Percentiles rank a stretch among this genome's conserved stretches.
phyloP scores from a whole-genome alignment of 1,140 invertebrate genomes.

The Lutraria rhynchaena region DNA sequence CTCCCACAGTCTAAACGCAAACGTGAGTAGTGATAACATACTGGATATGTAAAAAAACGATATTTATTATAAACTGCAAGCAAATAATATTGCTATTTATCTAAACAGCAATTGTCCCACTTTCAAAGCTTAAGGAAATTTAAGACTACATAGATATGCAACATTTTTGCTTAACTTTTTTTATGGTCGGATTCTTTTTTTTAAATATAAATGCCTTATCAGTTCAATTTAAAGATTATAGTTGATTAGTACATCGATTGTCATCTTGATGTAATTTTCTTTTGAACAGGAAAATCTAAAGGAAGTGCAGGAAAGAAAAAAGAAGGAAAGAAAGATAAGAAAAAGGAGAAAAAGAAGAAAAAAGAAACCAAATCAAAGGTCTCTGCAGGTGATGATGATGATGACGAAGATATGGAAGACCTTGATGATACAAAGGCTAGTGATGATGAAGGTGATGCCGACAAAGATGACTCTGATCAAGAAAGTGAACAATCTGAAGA shows the following conservation, averaged over 20 bases:
- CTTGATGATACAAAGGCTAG: constrained; percentile 77
- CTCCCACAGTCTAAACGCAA: constrained; percentile 67
- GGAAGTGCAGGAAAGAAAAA: constrained; percentile 13
- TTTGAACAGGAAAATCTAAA: constrained; percentile 29
- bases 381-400: constrained; percentile 64
- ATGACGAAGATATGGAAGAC: constrained; percentile 62
- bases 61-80: background rate
- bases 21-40: constrained; percentile 62
- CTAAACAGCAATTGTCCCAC: background rate
- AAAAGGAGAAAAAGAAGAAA: constrained; percentile 61
- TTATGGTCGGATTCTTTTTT: background rate
- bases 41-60: background rate
- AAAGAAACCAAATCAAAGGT: constrained; percentile 60
- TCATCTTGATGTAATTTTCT: background rate
- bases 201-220: background rate
- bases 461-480: constrained; percentile 52
- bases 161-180: background rate
- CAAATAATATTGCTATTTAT: background rate
- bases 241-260: background rate
- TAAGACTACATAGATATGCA: background rate
- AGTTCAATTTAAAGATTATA: background rate
- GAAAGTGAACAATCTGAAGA: constrained; percentile 54
- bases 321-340: constrained; percentile 60
- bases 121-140: background rate
- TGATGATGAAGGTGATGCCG: constrained; percentile 71